phyloP scores from a whole-genome alignment of 2,888 invertebrate species.

The Andrena bucephala region DNA sequence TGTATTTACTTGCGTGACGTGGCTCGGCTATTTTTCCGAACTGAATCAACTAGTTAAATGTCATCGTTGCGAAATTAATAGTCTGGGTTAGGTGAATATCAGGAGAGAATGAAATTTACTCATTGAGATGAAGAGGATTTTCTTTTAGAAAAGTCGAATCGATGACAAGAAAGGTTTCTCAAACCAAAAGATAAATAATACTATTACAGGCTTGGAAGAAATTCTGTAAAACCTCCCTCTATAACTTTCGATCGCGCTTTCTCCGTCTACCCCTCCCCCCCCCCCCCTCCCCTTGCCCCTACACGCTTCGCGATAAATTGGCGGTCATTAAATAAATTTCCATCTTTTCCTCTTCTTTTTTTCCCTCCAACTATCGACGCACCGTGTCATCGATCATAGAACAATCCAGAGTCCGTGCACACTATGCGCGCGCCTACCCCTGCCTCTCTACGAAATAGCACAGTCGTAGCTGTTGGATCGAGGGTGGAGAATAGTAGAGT shows the following conservation, averaged over 20 bases:
- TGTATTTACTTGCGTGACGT: constrained; percentile 3
- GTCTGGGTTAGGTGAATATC: background rate
- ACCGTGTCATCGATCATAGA: constrained; percentile 36
- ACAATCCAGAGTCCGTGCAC: constrained; percentile 57
- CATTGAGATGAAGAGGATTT: too few relatives aligned
- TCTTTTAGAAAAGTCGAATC: too few relatives aligned
- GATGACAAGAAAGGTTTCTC: too few relatives aligned
- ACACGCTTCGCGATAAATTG: background rate
- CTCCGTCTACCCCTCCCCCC: background rate
- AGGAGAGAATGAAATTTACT: too few relatives aligned
- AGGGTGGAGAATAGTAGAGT: constrained; percentile 68
- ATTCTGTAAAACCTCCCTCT: background rate
- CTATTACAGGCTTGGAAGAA: too few relatives aligned
- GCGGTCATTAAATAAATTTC: constrained; percentile 26
- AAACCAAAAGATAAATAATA: too few relatives aligned
- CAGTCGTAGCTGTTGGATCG: constrained; percentile 58
- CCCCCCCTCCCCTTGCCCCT: too few relatives aligned
- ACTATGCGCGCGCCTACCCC: constrained; percentile 4
- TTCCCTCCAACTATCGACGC: background rate
- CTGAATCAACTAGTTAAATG: background rate
- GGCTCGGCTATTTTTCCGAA: background rate
- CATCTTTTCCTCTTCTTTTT: constrained; percentile 20
- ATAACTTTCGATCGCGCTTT: background rate
- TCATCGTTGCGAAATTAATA: background rate
- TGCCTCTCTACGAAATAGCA: constrained; percentile 32